Conservation (phyloP, 2,797 vertebrate genomes). For the Galago senegalensis region DNA sequence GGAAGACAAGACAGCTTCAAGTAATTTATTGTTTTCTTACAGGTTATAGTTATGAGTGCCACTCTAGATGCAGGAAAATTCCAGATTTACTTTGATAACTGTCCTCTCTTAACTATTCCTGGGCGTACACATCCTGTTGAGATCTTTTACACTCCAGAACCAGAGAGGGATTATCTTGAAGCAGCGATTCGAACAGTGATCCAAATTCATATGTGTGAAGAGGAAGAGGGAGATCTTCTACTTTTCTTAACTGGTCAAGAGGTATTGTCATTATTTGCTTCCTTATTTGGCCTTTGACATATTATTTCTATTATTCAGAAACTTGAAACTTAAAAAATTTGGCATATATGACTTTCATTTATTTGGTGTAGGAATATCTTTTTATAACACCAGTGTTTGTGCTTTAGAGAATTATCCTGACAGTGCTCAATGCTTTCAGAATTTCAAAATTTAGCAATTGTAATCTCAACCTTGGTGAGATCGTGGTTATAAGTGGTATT, state of each 20-base stretch:
- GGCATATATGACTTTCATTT: not conserved
- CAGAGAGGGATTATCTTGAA: constrained; percentile 97
- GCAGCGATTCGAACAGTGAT: constrained; percentile 98
- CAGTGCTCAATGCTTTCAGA: constrained; percentile 40
- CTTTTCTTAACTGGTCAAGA: constrained; percentile 98
- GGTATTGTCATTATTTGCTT: constrained; percentile 89
- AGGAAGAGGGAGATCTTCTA: constrained; percentile 95
- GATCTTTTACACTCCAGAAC: constrained; percentile 98
- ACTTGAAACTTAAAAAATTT: not conserved
- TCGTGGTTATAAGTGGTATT: not conserved
- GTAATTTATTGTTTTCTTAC: constrained; percentile 70
- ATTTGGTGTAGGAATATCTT: not conserved
- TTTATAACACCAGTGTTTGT: not conserved
- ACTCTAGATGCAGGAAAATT: constrained; percentile 98
- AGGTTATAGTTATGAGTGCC: constrained; percentile 99
- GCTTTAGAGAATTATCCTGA: constrained; percentile 48
- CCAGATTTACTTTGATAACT: constrained; percentile 98
- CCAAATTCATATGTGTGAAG: constrained; percentile 98
- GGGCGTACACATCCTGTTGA: constrained; percentile 98
- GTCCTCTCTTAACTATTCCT: constrained; percentile 97
- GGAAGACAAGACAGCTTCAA: constrained; percentile 2
- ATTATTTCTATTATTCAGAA: not conserved
- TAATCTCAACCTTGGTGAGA: not conserved
- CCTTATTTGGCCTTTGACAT: not conserved
- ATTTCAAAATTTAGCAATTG: not conserved